Evolutionary conservation across 1,140 invertebrate species (phyloP).

Genomic region (Drosophila ogumai): DNA sequence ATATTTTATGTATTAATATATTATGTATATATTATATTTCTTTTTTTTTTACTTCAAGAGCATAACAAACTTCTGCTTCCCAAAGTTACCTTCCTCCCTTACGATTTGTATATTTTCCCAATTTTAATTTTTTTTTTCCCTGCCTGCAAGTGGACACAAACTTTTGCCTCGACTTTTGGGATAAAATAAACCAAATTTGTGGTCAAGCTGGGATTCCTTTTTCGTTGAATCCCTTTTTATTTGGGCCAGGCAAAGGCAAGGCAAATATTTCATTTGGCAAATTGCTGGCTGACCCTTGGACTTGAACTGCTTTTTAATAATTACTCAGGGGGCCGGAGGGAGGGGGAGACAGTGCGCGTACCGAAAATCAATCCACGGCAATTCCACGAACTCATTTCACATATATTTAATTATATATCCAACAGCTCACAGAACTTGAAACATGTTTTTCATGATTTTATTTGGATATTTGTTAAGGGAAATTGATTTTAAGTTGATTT

Average conservation of each 20-base stretch:
- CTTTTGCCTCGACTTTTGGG: conserved; percentile 22
- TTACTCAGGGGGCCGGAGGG: conserved; percentile 7
- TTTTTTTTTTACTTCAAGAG: background rate
- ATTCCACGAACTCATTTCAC: conserved; percentile 55
- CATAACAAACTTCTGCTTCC: background rate
- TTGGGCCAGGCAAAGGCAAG: background rate
- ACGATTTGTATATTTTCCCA: background rate
- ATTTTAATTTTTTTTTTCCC: background rate
- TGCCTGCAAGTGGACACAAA: background rate
- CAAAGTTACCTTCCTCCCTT: background rate
- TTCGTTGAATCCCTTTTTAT: conserved; percentile 15
- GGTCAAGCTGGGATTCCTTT: conserved; percentile 25
- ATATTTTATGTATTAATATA: no score
- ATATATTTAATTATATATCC: conserved; percentile 24
- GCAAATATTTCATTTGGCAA: conserved; percentile 41
- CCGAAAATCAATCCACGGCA: conserved; percentile 38
- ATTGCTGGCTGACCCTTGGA: conserved; percentile 28
- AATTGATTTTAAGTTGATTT: background rate
- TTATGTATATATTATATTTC: no score
- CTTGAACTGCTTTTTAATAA: conserved; percentile 33
- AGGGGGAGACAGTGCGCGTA: conserved; percentile 2
- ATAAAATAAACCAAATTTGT: conserved; percentile 31
- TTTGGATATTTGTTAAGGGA: conserved; percentile 1
- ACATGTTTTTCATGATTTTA: conserved; percentile 23
- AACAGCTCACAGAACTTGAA: background rate